Evolutionary conservation across 2,797 vertebrate genomes (phyloP).

Genomic region (Eutrigla gurnardus): DNA sequence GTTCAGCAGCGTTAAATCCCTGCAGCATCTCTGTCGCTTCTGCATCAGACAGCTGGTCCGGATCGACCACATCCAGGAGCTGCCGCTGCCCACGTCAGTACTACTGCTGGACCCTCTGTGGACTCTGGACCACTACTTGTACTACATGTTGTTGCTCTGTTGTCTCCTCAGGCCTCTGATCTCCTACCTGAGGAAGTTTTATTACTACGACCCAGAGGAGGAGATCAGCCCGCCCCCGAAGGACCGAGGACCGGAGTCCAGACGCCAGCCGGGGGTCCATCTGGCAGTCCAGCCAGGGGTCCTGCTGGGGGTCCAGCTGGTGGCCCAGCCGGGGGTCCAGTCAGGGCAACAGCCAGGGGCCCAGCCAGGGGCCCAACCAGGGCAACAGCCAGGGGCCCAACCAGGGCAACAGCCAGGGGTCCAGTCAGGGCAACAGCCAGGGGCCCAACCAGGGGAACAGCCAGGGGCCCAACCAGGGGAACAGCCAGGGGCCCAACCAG

Average conservation of each 20-base stretch:
- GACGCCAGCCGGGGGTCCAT: slow-evolving; percentile 79
- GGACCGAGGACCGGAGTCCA: slow-evolving; percentile 82
- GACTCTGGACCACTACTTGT: no score
- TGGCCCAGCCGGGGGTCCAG: neutral
- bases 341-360: neutral
- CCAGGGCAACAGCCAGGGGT: neutral
- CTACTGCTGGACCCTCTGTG: neutral
- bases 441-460: neutral
- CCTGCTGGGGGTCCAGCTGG: neutral
- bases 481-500: neutral
- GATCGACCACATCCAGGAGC: slow-evolving; percentile 96
- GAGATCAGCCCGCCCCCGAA: slow-evolving; percentile 88
- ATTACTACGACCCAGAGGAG: slow-evolving; percentile 94
- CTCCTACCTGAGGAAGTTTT: slow-evolving; percentile 93
- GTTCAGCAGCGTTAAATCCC: slow-evolving; percentile 95
- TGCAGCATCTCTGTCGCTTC: slow-evolving; percentile 97
- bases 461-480: neutral
- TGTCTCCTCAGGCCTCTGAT: slow-evolving; percentile 86
- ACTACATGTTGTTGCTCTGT: no score
- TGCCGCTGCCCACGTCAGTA: slow-evolving; percentile 87
- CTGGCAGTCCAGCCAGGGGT: slow-evolving; percentile 63
- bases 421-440: neutral
- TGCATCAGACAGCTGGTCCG: slow-evolving; percentile 94
- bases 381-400: neutral
- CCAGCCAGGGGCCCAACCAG: neutral